Evolutionary conservation across 2,797 vertebrate species (phyloP), one percentile per base, ranked within the genome.

Genomic region (Enteromius mattozi): DNA sequence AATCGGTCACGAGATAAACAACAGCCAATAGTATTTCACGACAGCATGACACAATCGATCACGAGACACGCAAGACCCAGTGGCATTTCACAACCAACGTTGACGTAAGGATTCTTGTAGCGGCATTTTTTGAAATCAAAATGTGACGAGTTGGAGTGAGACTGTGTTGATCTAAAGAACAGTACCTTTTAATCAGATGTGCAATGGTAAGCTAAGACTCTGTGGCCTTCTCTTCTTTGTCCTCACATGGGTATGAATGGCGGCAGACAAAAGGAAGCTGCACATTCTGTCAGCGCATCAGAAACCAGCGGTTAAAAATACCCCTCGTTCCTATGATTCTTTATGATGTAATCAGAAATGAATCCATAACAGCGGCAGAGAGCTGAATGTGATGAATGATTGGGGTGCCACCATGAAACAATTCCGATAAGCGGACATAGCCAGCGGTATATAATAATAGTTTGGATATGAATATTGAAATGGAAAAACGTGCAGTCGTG

Each of bases 221-320:
- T 65, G 27, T 2, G 13, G 17, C 40, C 27, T 56, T 61, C 12
- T 79, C 47, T 27, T 83, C 37, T 78, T 16, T 66, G 30, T 74
- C 59, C 66, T 77, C 19, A 37, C 37, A 66, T 16, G 56, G 33
- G 17, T 65, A 71, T 56, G 10, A 37, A 35, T 59, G 30, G 47
- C n/a, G 82, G 61, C 76, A 83, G 54, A 74, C 37, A 66, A 66
- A 75, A 13, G 68, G 81, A 80, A 66, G 69, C 33, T 30, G 35
- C 45, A 56, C 16, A 69, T 69, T 27, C 47, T 16, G 59, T 79
- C 24, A 56, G 49, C 9, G 24, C 72, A 74, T 86, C 65, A 80
- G 42, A 59, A 61, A 72, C n/a, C 1, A 66, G 63, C 59, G 37
- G 47, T 78, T 85, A 74, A 83, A 83, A 80, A 80, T 74, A 78